Base-by-base conservation (phyloP, 2,888 invertebrate genomes). In the Synanthedon vespiformis region DNA sequence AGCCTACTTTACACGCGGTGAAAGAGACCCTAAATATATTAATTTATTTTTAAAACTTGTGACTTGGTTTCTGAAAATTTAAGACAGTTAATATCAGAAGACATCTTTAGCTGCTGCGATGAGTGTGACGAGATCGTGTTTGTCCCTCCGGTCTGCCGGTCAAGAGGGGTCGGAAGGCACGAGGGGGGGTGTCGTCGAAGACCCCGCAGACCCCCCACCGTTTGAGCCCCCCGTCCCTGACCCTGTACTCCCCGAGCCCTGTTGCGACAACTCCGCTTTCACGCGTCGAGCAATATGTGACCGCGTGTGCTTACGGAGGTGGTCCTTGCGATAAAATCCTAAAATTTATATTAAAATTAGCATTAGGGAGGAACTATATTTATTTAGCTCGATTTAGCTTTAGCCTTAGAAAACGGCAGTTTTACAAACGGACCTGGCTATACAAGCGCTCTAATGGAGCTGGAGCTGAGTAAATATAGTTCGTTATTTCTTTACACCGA, bases 261-360 rank as follows among this genome's bases (percentile, higher is more conserved):
- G 93, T 69, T 93, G 93, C 50, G 94, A 93, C 62, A 95, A 88
- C 76, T 95, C 94, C 11, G 94, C 94, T 79, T 95, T 95, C 53
- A 95, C 94, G 56, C 94, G 91, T 53, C 94, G 90, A 48, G 94
- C 94, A 75, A 95, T 94, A 75, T 95, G 95, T 57, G 94, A 94
- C 49, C 94, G 90, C 47, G 94, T 93, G 74, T 95, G 95, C 72
- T 95, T 95, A 66, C 94, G 90, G 56, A 95, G 87, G 79, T 95
- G 95, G 80, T 95, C 95, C 70, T 95, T 95, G 61, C 95, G 91
- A 80, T 95, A 95, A 81, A 95, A 95, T 53, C 94, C 91, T 89
- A 65, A 18, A 48, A n/a, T 10, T 34, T 10, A 34, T 34, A 10
- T 34, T 34, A 8, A 34, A 34, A 34, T 34, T 10, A 34, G 34